These are phyloP conservation scores for Ormyrus labotus DNA, from an alignment of 2,888 invertebrate genomes.

Conservation along the genomic window DNA sequence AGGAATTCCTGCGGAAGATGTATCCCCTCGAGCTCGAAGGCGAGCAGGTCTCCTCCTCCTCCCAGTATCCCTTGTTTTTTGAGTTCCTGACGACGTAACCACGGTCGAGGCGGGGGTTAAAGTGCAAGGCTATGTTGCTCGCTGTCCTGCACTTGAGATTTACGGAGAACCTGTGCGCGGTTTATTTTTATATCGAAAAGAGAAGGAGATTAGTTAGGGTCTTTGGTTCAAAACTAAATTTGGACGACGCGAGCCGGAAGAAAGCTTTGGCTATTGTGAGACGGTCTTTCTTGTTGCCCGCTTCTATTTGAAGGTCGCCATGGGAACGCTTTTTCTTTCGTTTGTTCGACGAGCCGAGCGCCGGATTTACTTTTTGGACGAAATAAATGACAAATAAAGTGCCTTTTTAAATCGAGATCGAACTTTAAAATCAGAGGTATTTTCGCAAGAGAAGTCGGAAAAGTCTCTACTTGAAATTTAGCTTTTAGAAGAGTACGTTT, in stretches of 20 bases:
- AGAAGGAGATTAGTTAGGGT: neutral
- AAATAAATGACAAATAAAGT: no score
- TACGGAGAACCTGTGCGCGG: slow-evolving; percentile 79
- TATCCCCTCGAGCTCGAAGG: slow-evolving; percentile 64
- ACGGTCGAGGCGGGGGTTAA: slow-evolving; percentile 88
- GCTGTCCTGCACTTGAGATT: slow-evolving; percentile 77
- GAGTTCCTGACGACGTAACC: slow-evolving; percentile 88
- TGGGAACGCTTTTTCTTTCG: no score
- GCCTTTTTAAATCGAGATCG: no score
- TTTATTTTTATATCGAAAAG: no score
- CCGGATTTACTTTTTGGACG: no score
- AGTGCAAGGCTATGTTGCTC: slow-evolving; percentile 84
- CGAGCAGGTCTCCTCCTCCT: slow-evolving; percentile 84
- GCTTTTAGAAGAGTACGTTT: neutral
- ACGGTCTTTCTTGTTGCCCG: no score
- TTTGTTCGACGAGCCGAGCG: no score
- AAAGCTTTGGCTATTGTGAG: slow-evolving; percentile 13
- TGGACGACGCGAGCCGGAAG: slow-evolving; percentile 37
- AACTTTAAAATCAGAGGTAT: no score
- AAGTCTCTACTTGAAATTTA: no score
- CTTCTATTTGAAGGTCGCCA: no score
- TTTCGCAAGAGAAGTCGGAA: no score
- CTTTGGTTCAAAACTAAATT: slow-evolving; percentile 38
- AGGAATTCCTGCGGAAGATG: slow-evolving; percentile 66
- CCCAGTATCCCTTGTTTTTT: slow-evolving; percentile 83